These are phyloP conservation scores for Drosophila triauraria DNA, from an alignment of 1,140 invertebrate species.

Conservation along the genomic window DNA sequence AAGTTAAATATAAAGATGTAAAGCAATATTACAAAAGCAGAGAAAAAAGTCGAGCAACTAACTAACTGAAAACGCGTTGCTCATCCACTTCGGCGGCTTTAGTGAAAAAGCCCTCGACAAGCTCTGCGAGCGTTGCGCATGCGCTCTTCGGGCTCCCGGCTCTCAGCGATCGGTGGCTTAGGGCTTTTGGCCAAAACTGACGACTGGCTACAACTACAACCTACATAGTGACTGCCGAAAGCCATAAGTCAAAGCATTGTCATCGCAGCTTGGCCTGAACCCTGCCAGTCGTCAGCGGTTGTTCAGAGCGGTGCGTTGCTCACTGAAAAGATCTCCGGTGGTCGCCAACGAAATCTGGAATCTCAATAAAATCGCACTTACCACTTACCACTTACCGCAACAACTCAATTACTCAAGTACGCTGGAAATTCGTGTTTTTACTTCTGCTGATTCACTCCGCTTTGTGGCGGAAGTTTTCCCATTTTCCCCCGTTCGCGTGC, in stretches of 20 bases:
- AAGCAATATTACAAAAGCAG: slow-evolving; percentile 61
- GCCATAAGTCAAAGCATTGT: slow-evolving; percentile 61
- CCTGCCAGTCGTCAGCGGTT: slow-evolving; percentile 73
- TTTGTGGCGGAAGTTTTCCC: slow-evolving; percentile 45
- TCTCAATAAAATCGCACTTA: slow-evolving; percentile 20
- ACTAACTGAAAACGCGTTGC: slow-evolving; percentile 46
- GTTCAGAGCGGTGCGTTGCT: slow-evolving; percentile 64
- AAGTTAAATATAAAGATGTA: slow-evolving; percentile 49
- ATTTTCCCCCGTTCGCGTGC: slow-evolving; percentile 51
- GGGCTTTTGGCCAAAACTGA: slow-evolving; percentile 45
- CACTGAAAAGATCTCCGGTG: slow-evolving; percentile 44
- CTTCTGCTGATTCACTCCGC: slow-evolving; percentile 40
- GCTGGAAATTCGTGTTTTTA: slow-evolving; percentile 51
- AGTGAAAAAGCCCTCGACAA: slow-evolving; percentile 36
- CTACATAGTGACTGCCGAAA: slow-evolving; percentile 31
- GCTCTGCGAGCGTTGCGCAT: slow-evolving; percentile 32
- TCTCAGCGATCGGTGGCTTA: slow-evolving; percentile 41
- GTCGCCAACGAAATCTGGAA: slow-evolving; percentile 5
- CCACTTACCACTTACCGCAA: slow-evolving; percentile 4
- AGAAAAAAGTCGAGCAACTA: slow-evolving; percentile 52
- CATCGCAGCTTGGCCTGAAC: slow-evolving; percentile 70
- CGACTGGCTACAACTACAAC: slow-evolving; percentile 13
- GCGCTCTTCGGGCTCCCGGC: slow-evolving; percentile 28
- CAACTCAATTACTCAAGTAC: slow-evolving; percentile 54
- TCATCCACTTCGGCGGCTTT: slow-evolving; percentile 17